Conservation (phyloP, 2,113 vertebrate species). For the Ellobius talpinus region DNA sequence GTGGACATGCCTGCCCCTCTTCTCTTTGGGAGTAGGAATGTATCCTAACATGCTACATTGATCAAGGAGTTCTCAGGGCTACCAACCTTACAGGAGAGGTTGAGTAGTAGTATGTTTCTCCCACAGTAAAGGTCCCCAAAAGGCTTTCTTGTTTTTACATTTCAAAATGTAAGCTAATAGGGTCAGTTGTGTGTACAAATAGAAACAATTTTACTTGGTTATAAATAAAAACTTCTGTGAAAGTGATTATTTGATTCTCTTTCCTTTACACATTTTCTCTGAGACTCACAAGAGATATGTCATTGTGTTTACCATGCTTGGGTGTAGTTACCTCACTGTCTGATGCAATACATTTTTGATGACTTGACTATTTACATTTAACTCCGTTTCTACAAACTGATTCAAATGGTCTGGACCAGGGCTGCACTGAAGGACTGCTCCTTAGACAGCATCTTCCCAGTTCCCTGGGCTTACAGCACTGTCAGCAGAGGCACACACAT, state of each 20-base stretch:
- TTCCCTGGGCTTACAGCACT: not conserved
- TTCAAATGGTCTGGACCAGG: slow-evolving; percentile 61
- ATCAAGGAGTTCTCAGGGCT: slow-evolving; percentile 78
- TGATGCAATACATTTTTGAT: slow-evolving; percentile 56
- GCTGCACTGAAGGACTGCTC: slow-evolving; percentile 6
- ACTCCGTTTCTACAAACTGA: slow-evolving; percentile 61
- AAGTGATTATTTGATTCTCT: slow-evolving; percentile 66
- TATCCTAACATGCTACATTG: slow-evolving; percentile 76
- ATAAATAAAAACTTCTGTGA: slow-evolving; percentile 50
- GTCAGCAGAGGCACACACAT: not conserved
- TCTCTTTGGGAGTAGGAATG: slow-evolving; percentile 54
- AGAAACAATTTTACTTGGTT: slow-evolving; percentile 73
- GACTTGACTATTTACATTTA: slow-evolving; percentile 62
- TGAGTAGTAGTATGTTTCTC: slow-evolving; percentile 82
- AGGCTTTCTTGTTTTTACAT: not conserved
- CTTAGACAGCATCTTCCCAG: not conserved
- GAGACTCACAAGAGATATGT: slow-evolving; percentile 68
- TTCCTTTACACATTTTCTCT: slow-evolving; percentile 73
- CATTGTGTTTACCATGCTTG: slow-evolving; percentile 51
- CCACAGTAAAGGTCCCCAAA: slow-evolving; percentile 51
- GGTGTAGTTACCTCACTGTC: slow-evolving; percentile 53
- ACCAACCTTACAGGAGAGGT: slow-evolving; percentile 78
- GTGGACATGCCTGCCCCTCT: slow-evolving; percentile 68
- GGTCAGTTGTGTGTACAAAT: slow-evolving; percentile 63
- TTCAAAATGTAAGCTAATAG: slow-evolving; percentile 56